Evolutionary conservation across 1,140 invertebrate genomes (phyloP), one percentile per base, ranked within the genome.

Genomic region (Teleopsis dalmanni): DNA sequence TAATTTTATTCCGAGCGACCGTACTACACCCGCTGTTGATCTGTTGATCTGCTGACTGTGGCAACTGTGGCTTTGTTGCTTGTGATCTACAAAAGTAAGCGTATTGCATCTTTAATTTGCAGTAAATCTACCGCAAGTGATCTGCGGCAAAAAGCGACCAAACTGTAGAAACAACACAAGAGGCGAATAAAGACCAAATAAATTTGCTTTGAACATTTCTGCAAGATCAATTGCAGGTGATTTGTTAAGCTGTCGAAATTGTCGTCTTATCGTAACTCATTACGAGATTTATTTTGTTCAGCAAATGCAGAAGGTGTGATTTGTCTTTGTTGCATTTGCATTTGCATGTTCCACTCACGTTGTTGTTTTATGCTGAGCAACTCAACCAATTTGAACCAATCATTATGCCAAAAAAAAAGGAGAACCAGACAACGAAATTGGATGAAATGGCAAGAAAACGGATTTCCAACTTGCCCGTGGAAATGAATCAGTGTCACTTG

Each of bases 211-310:
- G n/a, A 27, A 13, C 46, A 36, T 47, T 47, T 47, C 27, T 31
- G 47, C 47, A 67, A 67, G 64, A 67, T 67, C 64, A 67, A 67
- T 67, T 67, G 64, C 64, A 64, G 64, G 64, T 67, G 64, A 67
- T 67, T 67, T 67, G 64, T 67, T 67, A 65, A 62, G 64, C 64
- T 67, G 64, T 67, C 64, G 64, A 67, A 67, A 67, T 67, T 60
- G 64, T 67, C 62, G 64, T 67, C 64, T 67, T 67, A 67, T 67
- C 64, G 64, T 67, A 67, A 67, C 64, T 67, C 64, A 67, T 67
- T 67, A 67, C 64, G 64, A 67, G 64, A 67, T 67, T 67, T 67
- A 67, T 67, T 67, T 67, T 67, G 64, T 67, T 67, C 64, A 67
- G 58, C 64, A 67, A 67, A 67, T 62, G 61, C 61, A 67, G 60